Percentiles rank a stretch among this genome's conserved stretches.
Evolutionary conservation across 2,797 vertebrate species (phyloP).

Genomic region (Eulemur albifrons): DNA sequence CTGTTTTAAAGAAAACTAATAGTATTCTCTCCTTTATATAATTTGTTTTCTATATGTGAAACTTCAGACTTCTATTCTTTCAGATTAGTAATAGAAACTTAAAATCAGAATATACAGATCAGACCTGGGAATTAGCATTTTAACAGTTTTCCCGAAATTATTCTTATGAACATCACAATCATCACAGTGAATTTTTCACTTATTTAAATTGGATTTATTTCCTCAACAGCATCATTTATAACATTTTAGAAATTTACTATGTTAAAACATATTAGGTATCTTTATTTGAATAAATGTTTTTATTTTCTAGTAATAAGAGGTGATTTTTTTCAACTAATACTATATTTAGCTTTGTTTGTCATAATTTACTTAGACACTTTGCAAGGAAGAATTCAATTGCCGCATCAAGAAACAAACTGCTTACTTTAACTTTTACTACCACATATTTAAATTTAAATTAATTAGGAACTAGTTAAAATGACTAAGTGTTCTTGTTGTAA

Average conservation of each 20-base stretch:
- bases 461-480: conserved; percentile 72
- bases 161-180: neutral
- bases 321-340: conserved; percentile 57
- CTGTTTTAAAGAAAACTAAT: neutral
- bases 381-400: neutral
- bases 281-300: conserved; percentile 33
- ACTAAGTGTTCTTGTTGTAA: conserved; percentile 54
- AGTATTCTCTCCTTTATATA: neutral
- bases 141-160: neutral
- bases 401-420: conserved; percentile 18
- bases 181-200: conserved; percentile 6
- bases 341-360: conserved; percentile 32
- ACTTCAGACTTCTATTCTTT: neutral
- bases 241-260: neutral
- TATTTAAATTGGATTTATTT: neutral
- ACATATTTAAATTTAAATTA: conserved; percentile 76
- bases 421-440: conserved; percentile 71
- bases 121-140: neutral
- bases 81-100: neutral
- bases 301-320: conserved; percentile 54
- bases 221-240: neutral
- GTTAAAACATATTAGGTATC: neutral
- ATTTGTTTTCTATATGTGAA: neutral
- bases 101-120: neutral
- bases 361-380: conserved; percentile 33